These are phyloP conservation scores for Yponomeuta cagnagella DNA, from an alignment of 2,888 invertebrate species.

Conservation along the genomic window DNA sequence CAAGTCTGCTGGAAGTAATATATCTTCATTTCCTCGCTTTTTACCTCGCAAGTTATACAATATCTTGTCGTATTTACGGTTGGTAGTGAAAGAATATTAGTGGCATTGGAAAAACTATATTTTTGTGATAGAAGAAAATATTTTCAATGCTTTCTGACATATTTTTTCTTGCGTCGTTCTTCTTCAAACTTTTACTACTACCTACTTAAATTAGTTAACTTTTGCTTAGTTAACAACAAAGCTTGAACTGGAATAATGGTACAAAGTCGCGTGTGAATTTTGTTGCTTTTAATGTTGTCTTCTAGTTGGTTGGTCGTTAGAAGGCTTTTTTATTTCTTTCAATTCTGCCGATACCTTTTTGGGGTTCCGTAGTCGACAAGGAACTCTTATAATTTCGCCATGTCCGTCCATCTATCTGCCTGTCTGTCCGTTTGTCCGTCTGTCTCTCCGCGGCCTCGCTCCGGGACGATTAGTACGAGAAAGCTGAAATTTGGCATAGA, in stretches of 20 bases:
- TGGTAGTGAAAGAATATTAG: not conserved
- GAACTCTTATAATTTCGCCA: no score
- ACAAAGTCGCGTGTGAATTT: not conserved
- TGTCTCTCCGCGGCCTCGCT: no score
- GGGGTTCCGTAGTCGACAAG: not conserved
- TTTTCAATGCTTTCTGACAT: no score
- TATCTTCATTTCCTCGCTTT: conserved; percentile 40
- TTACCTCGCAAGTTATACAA: not conserved
- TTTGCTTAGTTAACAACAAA: not conserved
- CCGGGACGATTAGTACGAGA: no score
- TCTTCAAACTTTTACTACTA: no score
- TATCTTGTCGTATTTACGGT: not conserved
- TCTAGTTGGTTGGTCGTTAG: not conserved
- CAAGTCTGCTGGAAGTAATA: conserved; percentile 47
- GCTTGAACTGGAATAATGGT: not conserved
- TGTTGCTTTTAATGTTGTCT: not conserved
- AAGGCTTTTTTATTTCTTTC: not conserved
- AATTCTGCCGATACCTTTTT: not conserved
- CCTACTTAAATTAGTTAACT: no score
- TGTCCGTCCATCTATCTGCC: no score
- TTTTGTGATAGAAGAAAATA: no score
- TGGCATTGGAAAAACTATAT: not conserved
- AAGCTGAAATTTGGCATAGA: no score
- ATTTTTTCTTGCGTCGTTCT: no score
- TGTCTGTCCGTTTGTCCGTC: no score